Conservation (phyloP, 2,888 invertebrate species). For the Noctua comes region DNA sequence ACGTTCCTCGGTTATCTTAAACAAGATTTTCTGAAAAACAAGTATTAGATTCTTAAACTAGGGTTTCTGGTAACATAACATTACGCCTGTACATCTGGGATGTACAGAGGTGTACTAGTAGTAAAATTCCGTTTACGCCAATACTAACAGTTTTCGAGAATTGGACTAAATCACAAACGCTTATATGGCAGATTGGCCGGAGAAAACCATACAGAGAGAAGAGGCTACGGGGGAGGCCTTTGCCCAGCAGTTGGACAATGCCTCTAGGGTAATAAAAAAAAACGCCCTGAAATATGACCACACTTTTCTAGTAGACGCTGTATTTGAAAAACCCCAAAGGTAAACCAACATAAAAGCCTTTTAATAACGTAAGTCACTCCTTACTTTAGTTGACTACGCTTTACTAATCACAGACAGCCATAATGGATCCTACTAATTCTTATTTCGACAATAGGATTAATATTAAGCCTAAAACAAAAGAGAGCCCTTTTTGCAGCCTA, state of each 20-base stretch:
- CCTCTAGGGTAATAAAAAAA: too few species aligned
- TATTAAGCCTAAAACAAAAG: slow-evolving; percentile 47
- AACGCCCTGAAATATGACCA: background rate
- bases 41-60: background rate
- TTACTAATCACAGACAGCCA: slow-evolving; percentile 14
- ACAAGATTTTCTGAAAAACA: slow-evolving; percentile 11
- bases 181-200: too few species aligned
- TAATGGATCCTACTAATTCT: slow-evolving; percentile 40
- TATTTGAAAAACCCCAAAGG: background rate
- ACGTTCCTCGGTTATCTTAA: slow-evolving; percentile 4
- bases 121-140: background rate
- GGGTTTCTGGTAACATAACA: background rate
- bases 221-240: too few species aligned
- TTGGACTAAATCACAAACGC: background rate
- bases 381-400: slow-evolving; percentile 6
- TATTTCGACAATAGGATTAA: slow-evolving; percentile 51
- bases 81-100: background rate
- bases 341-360: background rate
- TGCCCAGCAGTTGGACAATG: too few species aligned
- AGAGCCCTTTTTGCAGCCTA: slow-evolving; percentile 22
- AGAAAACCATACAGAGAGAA: too few species aligned
- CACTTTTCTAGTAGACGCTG: background rate
- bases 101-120: background rate
- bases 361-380: background rate
- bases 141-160: background rate